Base-by-base conservation (phyloP, 2,888 invertebrate genomes). In the Apamea monoglypha region DNA sequence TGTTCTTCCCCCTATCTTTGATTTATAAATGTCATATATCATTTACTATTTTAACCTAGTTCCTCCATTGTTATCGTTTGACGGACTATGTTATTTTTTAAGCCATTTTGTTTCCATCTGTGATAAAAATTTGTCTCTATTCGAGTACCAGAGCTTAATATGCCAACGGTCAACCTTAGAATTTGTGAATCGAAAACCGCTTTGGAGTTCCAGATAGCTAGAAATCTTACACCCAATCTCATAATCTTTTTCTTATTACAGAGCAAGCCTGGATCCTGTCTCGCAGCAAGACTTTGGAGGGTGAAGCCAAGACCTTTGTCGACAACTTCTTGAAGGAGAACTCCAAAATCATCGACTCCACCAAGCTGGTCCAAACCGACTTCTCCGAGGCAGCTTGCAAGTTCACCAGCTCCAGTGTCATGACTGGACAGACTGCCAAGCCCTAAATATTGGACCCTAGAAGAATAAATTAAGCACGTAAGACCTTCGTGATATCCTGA, bases 381-480 rank as follows among this genome's bases (percentile, higher is more conserved):
- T 95, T 95, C 89, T 94, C 95, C 0, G 96, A 95, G 3, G 94
- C 93, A 36, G 95, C 94, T 10, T 96, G 96, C 93, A 94, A 94
- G 80, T 94, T 92, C 79, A 93, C 90, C 53, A 92, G 92, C 78
- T 91, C 94, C 12, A 91, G 89, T 16, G 89, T 91, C 3, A 91
- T 95, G 83, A 92, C 93, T 0, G 92, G 90, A 32, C 92, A 90
- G n/a, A 87, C 82, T 3, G 88, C 89, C 10, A 92, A 93, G 68
- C 89, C 91, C 44, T 93, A 86, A 93, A 81, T 64, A 81, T 25
- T 68, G n/a, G 1, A 72, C 29, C 5, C 25, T 40, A 32, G 44
- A 71, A 59, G 25, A 32, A 16, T 47, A 85, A 68, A 16, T 25
- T 85, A 83, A 76, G 12, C 40, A 16, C 32, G 29, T 63, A 82